A percentile compares a stretch with the other conserved stretches of the same genome.
Conservation (phyloP, 1,140 invertebrate genomes). For the Pristionchus pacificus region DNA sequence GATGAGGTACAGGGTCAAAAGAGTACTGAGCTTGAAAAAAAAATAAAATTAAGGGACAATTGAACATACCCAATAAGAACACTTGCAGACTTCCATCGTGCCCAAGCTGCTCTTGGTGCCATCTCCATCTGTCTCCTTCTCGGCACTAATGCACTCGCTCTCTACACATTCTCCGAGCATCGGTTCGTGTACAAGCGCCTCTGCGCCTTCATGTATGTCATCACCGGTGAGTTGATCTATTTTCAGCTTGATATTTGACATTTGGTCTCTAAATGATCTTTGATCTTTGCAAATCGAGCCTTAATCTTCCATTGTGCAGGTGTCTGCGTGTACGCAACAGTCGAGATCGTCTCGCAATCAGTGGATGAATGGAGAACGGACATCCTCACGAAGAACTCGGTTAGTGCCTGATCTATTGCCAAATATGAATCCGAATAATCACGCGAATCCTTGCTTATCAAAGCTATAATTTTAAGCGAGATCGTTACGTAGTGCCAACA, state of each 20-base stretch:
- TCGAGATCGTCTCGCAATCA: constrained; percentile 45
- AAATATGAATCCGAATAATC: no score
- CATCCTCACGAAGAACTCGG: no score
- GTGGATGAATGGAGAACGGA: constrained; percentile 49
- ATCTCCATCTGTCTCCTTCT: constrained; percentile 45
- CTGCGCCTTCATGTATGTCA: constrained; percentile 39
- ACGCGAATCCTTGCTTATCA: no score
- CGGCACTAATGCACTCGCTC: constrained; percentile 41
- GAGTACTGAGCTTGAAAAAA: no score
- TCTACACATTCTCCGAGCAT: constrained; percentile 51
- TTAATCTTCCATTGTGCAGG: constrained; percentile 18
- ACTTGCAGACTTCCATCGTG: constrained; percentile 50
- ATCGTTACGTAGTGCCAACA: no score
- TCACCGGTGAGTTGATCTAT: constrained; percentile 38
- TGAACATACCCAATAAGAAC: no score
- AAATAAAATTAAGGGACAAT: no score
- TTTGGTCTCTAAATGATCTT: background rate
- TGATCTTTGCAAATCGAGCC: background rate
- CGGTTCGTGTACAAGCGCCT: constrained; percentile 50
- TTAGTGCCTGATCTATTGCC: no score
- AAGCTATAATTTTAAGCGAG: no score
- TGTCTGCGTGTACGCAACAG: constrained; percentile 31
- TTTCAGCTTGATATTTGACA: constrained; percentile 2
- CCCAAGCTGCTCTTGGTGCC: constrained; percentile 48
- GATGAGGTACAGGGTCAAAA: no score